These are phyloP conservation scores for Axea sp. DNA, from an alignment of 2,888 invertebrate genomes.

Conservation along the genomic window DNA sequence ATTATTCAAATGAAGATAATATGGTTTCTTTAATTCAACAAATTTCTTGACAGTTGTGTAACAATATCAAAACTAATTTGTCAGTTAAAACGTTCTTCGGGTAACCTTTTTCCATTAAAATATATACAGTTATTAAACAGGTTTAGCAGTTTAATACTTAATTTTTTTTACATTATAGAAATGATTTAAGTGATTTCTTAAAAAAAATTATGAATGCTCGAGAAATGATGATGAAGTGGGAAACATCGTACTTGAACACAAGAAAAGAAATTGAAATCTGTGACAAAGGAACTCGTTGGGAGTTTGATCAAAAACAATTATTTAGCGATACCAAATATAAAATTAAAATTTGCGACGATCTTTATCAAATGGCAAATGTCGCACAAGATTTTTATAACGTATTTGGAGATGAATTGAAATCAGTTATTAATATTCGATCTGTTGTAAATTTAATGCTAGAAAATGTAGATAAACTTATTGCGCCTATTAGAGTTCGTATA, in stretches of 20 bases:
- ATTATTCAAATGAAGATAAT: slow-evolving; percentile 90
- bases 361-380: slow-evolving; percentile 88
- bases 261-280: slow-evolving; percentile 91
- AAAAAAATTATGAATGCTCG: slow-evolving; percentile 82
- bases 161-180: no score
- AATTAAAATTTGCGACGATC: slow-evolving; percentile 87
- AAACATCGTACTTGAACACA: slow-evolving; percentile 86
- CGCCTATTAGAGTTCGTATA: slow-evolving; percentile 85
- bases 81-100: slow-evolving; percentile 87
- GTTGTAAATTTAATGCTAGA: slow-evolving; percentile 92
- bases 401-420: slow-evolving; percentile 91
- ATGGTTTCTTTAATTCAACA: slow-evolving; percentile 91
- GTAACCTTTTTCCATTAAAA: slow-evolving; percentile 79
- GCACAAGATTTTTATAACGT: slow-evolving; percentile 93
- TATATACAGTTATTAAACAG: no score
- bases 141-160: no score
- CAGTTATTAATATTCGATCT: slow-evolving; percentile 92
- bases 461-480: slow-evolving; percentile 87
- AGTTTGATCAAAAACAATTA: slow-evolving; percentile 90
- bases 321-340: slow-evolving; percentile 94
- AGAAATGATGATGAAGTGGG: slow-evolving; percentile 87
- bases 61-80: slow-evolving; percentile 87
- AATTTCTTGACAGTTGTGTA: slow-evolving; percentile 90
- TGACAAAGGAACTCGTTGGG: slow-evolving; percentile 93
- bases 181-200: slow-evolving; percentile 81